Base-by-base conservation (phyloP, 30 jellyfish, hydroid and myxozoan genomes). In the Nemopilema nomurai region DNA sequence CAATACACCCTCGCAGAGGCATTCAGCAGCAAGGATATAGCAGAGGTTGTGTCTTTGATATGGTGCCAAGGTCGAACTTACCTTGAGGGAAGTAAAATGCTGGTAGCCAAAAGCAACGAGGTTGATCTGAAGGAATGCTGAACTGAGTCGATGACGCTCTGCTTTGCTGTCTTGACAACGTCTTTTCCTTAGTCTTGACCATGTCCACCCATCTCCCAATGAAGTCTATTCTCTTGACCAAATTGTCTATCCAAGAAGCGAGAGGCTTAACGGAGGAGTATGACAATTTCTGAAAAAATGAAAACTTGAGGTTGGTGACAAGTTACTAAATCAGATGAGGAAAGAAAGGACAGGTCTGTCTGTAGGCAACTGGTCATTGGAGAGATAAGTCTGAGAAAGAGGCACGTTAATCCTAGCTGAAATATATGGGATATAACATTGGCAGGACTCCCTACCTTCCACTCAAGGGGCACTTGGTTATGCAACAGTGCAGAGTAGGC, bases 11-110 rank as follows among this genome's bases (percentile, higher is more conserved):
- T n/a, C n/a, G n/a, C n/a, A n/a, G n/a, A n/a, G n/a, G n/a, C n/a
- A n/a, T n/a, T n/a, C n/a, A n/a, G n/a, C n/a, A n/a, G n/a, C n/a
- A n/a, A n/a, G n/a, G n/a, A n/a, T n/a, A n/a, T n/a, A n/a, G n/a
- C n/a, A n/a, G n/a, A n/a, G n/a, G n/a, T n/a, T n/a, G n/a, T n/a
- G n/a, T n/a, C n/a, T n/a, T n/a, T n/a, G n/a, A n/a, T n/a, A n/a
- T n/a, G n/a, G n/a, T n/a, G n/a, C n/a, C n/a, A n/a, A n/a, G n/a
- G n/a, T n/a, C n/a, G n/a, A n/a, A n/a, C n/a, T 41, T 75, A 90
- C 97, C 97, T 82, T 83, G 93, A 23, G 97, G 97, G 77, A 80
- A 90, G 67, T 69, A 90, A 66, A 90, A 77, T 8, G 90, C 93
- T 3, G 97, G 94, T 49, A 90, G 83, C 97, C 97, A 90, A 19